These are phyloP conservation scores for Palythoa heliodiscus DNA, from an alignment of 92 coral and sea anemone species.

Conservation along the genomic window DNA sequence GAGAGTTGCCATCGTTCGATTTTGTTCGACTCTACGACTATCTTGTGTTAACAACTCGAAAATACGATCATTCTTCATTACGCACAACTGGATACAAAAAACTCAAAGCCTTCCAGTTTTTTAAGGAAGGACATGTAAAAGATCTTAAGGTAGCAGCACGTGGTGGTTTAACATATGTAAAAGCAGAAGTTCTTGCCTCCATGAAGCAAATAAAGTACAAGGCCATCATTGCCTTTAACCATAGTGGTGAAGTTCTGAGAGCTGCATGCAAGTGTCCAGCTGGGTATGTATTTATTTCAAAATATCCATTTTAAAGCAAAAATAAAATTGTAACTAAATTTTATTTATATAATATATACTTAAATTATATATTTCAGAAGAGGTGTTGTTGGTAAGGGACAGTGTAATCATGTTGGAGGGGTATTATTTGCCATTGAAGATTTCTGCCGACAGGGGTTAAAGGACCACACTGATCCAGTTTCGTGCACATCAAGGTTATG, in stretches of 20 bases:
- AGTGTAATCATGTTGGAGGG: slow-evolving; percentile 54
- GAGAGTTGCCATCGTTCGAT: slow-evolving; percentile 56
- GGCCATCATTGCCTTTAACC: slow-evolving; percentile 22
- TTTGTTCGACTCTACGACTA: slow-evolving; percentile 59
- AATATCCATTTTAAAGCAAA: too few species aligned
- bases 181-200: slow-evolving; percentile 39
- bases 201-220: slow-evolving; percentile 34
- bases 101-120: slow-evolving; percentile 63
- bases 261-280: slow-evolving; percentile 72
- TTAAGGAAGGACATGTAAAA: slow-evolving; percentile 68
- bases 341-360: neutral
- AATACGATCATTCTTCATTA: slow-evolving; percentile 52
- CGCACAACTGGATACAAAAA: slow-evolving; percentile 57
- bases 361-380: slow-evolving; percentile 40
- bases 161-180: slow-evolving; percentile 25
- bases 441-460: slow-evolving; percentile 41
- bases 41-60: slow-evolving; percentile 53
- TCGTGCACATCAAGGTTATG: slow-evolving; percentile 53
- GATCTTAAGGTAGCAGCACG: slow-evolving; percentile 40
- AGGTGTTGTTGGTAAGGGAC: slow-evolving; percentile 48
- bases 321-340: too few species aligned
- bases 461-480: slow-evolving; percentile 46
- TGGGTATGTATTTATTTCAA: slow-evolving; percentile 46
- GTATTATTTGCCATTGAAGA: slow-evolving; percentile 56
- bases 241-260: slow-evolving; percentile 8